phyloP scores from a whole-genome alignment of 1,140 invertebrate species.

The Centruroides sculpturatus region DNA sequence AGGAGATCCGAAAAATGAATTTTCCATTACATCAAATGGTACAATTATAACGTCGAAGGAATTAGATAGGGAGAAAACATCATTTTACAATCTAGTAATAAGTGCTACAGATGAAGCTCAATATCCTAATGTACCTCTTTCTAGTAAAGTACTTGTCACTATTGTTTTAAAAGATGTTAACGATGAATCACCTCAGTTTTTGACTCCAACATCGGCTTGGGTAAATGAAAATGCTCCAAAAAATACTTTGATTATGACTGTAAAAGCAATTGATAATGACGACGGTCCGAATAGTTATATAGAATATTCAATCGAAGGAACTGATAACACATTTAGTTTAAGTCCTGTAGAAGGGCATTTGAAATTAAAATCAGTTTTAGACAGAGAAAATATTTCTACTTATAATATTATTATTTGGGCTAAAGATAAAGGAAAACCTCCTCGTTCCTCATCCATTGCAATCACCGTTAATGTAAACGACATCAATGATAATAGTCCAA shows the following conservation, averaged over 20 bases:
- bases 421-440: too few relatives aligned
- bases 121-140: slow-evolving; percentile 48
- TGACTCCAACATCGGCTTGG: slow-evolving; percentile 27
- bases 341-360: slow-evolving; percentile 37
- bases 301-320: slow-evolving; percentile 48
- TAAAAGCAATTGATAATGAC: slow-evolving; percentile 67
- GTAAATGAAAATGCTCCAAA: slow-evolving; percentile 66
- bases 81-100: slow-evolving; percentile 63
- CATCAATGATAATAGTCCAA: slow-evolving; percentile 74
- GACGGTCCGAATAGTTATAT: slow-evolving; percentile 64
- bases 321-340: slow-evolving; percentile 50
- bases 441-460: background rate
- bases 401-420: too few relatives aligned
- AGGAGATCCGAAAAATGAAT: slow-evolving; percentile 63
- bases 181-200: slow-evolving; percentile 83
- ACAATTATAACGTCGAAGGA: slow-evolving; percentile 54
- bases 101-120: slow-evolving; percentile 60
- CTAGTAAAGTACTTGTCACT: slow-evolving; percentile 41
- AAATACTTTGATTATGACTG: slow-evolving; percentile 69
- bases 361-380: too few relatives aligned
- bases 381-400: too few relatives aligned
- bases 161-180: slow-evolving; percentile 53
- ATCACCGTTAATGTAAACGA: slow-evolving; percentile 8
- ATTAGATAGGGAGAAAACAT: slow-evolving; percentile 61
- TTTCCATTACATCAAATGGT: slow-evolving; percentile 61